These are phyloP conservation scores for Cephus runcator DNA, from an alignment of 2,888 invertebrate genomes.

Conservation along the genomic window DNA sequence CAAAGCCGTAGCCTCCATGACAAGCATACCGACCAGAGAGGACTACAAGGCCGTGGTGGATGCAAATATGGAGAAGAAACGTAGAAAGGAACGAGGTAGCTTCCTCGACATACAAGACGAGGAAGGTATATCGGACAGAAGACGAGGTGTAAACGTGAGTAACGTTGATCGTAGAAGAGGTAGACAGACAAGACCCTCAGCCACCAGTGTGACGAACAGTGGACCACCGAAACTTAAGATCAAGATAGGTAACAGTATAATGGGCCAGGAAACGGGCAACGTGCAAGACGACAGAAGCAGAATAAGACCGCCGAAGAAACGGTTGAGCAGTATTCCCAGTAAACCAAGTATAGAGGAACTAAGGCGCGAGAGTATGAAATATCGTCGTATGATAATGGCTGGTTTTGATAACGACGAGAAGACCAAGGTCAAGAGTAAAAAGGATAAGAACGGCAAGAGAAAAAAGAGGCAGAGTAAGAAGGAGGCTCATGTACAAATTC, in stretches of 20 bases:
- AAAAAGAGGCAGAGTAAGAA: constrained; percentile 67
- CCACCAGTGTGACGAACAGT: constrained; percentile 56
- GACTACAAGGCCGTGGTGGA: constrained; percentile 80
- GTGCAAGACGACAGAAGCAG: constrained; percentile 57
- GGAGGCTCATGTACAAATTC: constrained; percentile 69
- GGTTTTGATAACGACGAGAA: constrained; percentile 80
- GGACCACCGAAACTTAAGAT: constrained; percentile 81
- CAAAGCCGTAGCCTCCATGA: constrained; percentile 90
- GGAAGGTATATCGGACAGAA: constrained; percentile 61
- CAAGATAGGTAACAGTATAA: constrained; percentile 74
- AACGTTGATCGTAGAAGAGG: constrained; percentile 58
- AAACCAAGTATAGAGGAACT: constrained; percentile 81
- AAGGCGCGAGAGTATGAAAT: constrained; percentile 88
- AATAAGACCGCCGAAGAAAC: constrained; percentile 83
- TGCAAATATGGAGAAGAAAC: constrained; percentile 77
- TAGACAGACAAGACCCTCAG: constrained; percentile 55
- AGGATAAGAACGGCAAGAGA: constrained; percentile 69
- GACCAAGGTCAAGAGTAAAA: constrained; percentile 63
- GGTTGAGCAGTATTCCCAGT: constrained; percentile 71
- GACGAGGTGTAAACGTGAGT: constrained; percentile 62
- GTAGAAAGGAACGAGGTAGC: constrained; percentile 67
- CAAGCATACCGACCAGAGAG: constrained; percentile 85
- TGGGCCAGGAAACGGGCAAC: constrained; percentile 68
- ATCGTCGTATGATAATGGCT: constrained; percentile 84
- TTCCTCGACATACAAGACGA: constrained; percentile 52